These are phyloP conservation scores for Stictocephala bisonia DNA, from an alignment of 2,888 invertebrate genomes.

Conservation along the genomic window DNA sequence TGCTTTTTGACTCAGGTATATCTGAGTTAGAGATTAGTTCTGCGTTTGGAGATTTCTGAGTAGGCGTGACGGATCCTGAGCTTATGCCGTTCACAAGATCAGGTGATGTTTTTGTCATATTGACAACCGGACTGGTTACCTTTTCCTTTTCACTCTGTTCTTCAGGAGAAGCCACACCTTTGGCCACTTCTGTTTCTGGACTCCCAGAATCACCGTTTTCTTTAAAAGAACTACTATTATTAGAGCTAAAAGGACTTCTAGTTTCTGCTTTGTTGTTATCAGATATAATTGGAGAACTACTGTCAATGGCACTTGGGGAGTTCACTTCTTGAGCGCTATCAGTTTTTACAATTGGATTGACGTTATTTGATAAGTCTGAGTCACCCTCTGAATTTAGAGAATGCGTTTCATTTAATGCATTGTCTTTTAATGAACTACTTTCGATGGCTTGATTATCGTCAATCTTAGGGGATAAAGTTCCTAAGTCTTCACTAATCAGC, in stretches of 20 bases:
- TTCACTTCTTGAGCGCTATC: neutral
- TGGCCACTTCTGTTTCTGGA: conserved; percentile 15
- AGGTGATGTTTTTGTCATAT: neutral
- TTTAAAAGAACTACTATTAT: conserved; percentile 19
- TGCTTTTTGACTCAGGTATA: neutral
- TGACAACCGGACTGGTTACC: neutral
- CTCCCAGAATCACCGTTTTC: conserved; percentile 7
- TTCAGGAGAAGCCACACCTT: no score
- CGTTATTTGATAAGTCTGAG: neutral
- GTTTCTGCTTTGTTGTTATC: conserved; percentile 1
- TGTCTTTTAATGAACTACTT: neutral
- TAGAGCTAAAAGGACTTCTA: conserved; percentile 1
- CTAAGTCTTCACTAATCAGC: no score
- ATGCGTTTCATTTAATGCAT: neutral
- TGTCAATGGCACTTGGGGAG: neutral
- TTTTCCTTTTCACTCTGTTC: no score
- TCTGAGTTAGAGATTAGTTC: no score
- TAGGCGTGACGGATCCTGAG: conserved; percentile 3
- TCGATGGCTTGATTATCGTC: neutral
- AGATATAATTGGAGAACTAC: neutral
- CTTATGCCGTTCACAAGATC: conserved; percentile 1
- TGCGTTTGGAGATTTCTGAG: no score
- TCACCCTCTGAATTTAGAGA: conserved; percentile 5
- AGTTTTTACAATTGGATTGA: neutral
- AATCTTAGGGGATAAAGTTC: no score